Evolutionary conservation across 2,888 invertebrate genomes (phyloP), one percentile per base, ranked within the genome.

Genomic region (Melanostoma scalare): DNA sequence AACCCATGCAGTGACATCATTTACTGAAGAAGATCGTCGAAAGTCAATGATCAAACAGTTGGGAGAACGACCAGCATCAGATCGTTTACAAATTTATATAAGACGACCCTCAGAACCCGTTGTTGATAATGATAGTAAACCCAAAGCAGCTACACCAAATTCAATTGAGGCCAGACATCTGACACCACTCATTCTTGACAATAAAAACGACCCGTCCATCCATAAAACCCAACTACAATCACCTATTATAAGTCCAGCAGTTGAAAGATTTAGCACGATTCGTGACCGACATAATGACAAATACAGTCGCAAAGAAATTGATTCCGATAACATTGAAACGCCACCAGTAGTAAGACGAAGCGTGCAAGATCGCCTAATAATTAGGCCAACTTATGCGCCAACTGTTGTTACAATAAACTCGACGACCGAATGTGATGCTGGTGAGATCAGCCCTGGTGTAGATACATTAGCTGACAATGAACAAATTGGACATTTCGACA

Each of bases 241-340:
- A 6, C 61, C 74, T 3, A 68, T 56, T 5, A 46, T 67, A 20
- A 67, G 52, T 38, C 61, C 58, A 0, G 81, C 60, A n/a, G 73
- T 90, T 10, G 88, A 89, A 60, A 87, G 89, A 35, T 88, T 88
- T 67, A 86, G 86, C 68, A 87, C 86, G 6, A 78, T 88, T 69
- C 85, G 88, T 38, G 88, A 88, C 73, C 87, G 88, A 52, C 88
- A 89, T 86, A 89, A 88, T 68, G 89, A 89, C 68, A 86, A 88
- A 46, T 93, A 93, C 20, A 95, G 95, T 87, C 94, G 94, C 89
- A 94, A 95, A 8, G 96, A 97, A 89, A 96, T 97, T 48, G 97
- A 97, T 90, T 96, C 96, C 2, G 97, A 97, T 87, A 97, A 97
- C 87, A 96, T 97, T 40, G 97, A 97, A 92, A 97, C 97, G 2